Evolutionary conservation across 2,888 invertebrate genomes (phyloP), one percentile per base, ranked within the genome.

Genomic region (Diadegma fenestrale): DNA sequence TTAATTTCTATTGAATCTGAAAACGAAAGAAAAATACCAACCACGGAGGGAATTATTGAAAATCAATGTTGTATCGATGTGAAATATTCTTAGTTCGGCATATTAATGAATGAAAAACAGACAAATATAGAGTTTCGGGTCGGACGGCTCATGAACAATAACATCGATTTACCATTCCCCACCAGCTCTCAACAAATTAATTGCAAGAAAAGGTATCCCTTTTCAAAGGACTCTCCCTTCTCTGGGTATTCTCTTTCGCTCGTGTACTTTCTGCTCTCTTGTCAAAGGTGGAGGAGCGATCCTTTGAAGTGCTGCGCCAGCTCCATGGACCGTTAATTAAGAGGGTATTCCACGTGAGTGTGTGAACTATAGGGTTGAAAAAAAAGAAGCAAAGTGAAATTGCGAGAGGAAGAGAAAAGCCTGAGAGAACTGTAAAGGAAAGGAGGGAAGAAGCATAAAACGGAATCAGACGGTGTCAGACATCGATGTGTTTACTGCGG

Each of bases 401-500:
- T 51, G 63, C 48, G 58, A 37, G 77, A 72, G 77, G 72, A 19
- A 68, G 66, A 58, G 77, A 41, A 54, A 48, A 58, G 71, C 17
- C 10, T 37, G 71, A 71, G 76, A 76, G 58, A 17, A 54, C 22
- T 22, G 22, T 37, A 61, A 48, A 72, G 41, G 12, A 37, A 61
- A 26, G 77, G 72, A n/a, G 77, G 77, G 68, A 2, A 10, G 68
- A 2, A 10, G 54, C 26, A 58, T 41, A 45, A 76, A 45, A 78
- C 51, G 66, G 68, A 84, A 81, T 77, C 81, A 73, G 80, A 58
- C 72, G 77, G 80, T 84, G 77, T 84, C 77, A 64, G 72, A 89
- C 87, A 90, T 86, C 87, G 88, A 90, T 77, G 85, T 82, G 88
- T 85, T 81, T 85, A 85, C 63, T 73, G 41, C 84, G 78, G 77